phyloP scores from a whole-genome alignment of 2,888 invertebrate species.

The Petrophora chlorosata region DNA sequence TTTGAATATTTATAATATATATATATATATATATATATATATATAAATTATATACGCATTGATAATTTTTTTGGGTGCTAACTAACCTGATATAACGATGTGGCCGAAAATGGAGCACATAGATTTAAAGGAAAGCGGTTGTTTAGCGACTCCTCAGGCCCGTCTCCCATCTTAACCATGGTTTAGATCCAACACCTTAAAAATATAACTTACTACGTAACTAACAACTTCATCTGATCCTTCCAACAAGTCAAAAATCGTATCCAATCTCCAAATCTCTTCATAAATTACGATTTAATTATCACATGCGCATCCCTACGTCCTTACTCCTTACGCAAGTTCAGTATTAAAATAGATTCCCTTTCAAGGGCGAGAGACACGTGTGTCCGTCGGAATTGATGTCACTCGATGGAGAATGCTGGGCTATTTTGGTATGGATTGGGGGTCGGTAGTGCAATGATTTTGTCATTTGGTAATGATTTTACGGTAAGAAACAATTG shows the following conservation, averaged over 20 bases:
- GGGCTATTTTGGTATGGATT: slow-evolving; percentile 4
- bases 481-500: too few relatives aligned
- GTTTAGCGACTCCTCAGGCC: too few relatives aligned
- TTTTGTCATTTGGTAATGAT: background rate
- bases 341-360: slow-evolving; percentile 58
- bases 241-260: background rate
- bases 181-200: too few relatives aligned
- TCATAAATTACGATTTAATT: slow-evolving; percentile 21
- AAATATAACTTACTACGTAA: too few relatives aligned
- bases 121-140: too few relatives aligned
- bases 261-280: background rate
- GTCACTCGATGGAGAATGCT: slow-evolving; percentile 12
- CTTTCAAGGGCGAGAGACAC: slow-evolving; percentile 58
- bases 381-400: slow-evolving; percentile 50
- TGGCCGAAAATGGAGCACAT: too few relatives aligned
- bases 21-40: too few relatives aligned
- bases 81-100: too few relatives aligned
- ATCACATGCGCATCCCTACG: slow-evolving; percentile 8
- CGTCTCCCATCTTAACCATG: too few relatives aligned
- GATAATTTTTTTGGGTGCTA: too few relatives aligned
- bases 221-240: background rate
- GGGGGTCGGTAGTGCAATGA: background rate
- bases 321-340: slow-evolving; percentile 38
- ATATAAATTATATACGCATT: too few relatives aligned
- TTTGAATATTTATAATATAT: too few relatives aligned